These are phyloP conservation scores for Campoplex capitator DNA, from an alignment of 2,888 invertebrate species.

Conservation along the genomic window DNA sequence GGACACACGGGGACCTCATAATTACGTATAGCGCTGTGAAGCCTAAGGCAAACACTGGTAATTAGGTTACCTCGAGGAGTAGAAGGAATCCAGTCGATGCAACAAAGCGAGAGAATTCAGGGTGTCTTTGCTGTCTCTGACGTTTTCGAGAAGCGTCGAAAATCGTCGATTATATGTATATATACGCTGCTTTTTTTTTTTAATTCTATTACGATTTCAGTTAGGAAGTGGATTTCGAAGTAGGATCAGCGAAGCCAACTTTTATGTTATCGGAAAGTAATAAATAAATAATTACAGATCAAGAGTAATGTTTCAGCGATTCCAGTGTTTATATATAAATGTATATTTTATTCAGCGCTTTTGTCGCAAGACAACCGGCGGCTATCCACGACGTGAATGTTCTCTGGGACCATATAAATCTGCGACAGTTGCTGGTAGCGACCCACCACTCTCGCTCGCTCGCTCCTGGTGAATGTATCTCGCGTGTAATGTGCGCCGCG, in stretches of 20 bases:
- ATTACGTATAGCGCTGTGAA: slow-evolving; percentile 74
- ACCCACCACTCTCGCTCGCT: slow-evolving; percentile 38
- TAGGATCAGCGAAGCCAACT: neutral
- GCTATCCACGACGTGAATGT: slow-evolving; percentile 63
- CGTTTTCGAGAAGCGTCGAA: slow-evolving; percentile 35
- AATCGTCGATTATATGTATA: slow-evolving; percentile 27
- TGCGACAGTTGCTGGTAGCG: slow-evolving; percentile 72
- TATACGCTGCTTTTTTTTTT: too few species aligned
- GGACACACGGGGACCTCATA: slow-evolving; percentile 72
- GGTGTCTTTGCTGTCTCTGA: slow-evolving; percentile 31
- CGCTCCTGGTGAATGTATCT: slow-evolving; percentile 56
- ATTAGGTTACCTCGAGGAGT: slow-evolving; percentile 67
- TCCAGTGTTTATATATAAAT: slow-evolving; percentile 19
- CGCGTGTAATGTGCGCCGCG: slow-evolving; percentile 49
- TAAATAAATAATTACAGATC: slow-evolving; percentile 65
- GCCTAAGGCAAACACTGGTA: slow-evolving; percentile 74
- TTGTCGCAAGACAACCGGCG: slow-evolving; percentile 57
- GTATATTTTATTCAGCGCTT: slow-evolving; percentile 51
- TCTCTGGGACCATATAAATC: slow-evolving; percentile 73
- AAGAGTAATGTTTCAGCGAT: slow-evolving; percentile 44
- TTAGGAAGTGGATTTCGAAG: slow-evolving; percentile 3
- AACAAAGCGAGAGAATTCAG: slow-evolving; percentile 49
- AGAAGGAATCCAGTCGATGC: slow-evolving; percentile 51
- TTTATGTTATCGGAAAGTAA: slow-evolving; percentile 7
- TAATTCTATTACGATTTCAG: neutral